phyloP scores from a whole-genome alignment of 2,797 vertebrate species.

The Oryzias sinensis region DNA sequence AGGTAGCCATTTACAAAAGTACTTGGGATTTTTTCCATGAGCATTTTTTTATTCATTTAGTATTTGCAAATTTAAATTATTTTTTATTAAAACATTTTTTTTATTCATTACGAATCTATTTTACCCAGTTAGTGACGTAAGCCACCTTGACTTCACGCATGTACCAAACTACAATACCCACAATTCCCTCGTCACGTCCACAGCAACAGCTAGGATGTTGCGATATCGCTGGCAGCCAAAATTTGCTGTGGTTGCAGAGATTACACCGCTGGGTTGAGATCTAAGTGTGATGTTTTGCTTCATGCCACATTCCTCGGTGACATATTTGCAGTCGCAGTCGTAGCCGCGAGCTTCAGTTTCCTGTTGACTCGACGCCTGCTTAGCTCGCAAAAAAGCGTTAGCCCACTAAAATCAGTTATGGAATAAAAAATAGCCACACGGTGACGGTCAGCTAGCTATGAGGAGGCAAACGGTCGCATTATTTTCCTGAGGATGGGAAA shows the following conservation, averaged over 20 bases:
- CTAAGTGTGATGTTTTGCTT: slow-evolving; percentile 32
- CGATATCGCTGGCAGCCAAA: slow-evolving; percentile 68
- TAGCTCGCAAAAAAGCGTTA: slow-evolving; percentile 51
- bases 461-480: slow-evolving; percentile 26
- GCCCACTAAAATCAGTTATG: slow-evolving; percentile 49
- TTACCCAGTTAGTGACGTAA: no score
- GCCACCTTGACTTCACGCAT: not conserved
- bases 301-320: slow-evolving; percentile 32
- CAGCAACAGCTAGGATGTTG: slow-evolving; percentile 73
- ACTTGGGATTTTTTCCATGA: no score
- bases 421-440: slow-evolving; percentile 49
- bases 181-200: slow-evolving; percentile 46
- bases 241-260: slow-evolving; percentile 70
- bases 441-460: slow-evolving; percentile 42
- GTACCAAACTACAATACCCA: slow-evolving; percentile 62
- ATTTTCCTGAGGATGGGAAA: slow-evolving; percentile 62
- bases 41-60: not conserved
- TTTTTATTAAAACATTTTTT: no score
- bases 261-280: slow-evolving; percentile 47
- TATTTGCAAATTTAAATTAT: not conserved
- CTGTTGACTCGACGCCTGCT: slow-evolving; percentile 27
- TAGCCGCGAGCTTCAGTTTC: slow-evolving; percentile 12
- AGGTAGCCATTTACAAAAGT: no score
- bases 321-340: not conserved
- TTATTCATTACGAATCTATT: not conserved